Percentiles rank a stretch among this genome's conserved stretches.
Evolutionary conservation across 2,797 vertebrate species (phyloP).

Genomic region (Heliangelus exortis): DNA sequence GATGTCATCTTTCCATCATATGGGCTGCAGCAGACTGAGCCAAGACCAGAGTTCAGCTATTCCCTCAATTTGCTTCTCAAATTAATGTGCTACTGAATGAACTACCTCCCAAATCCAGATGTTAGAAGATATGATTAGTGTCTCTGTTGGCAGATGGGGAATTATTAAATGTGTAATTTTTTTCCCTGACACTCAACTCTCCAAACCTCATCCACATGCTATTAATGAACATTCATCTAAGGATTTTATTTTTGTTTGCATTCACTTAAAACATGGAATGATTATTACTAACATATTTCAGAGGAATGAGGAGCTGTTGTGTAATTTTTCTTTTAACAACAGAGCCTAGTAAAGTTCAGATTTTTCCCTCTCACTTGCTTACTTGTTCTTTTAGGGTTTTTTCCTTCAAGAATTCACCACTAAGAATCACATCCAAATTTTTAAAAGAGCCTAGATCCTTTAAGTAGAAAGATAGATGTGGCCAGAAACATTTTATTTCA

Average conservation of each 20-base stretch:
- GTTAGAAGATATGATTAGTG: slow-evolving; percentile 48
- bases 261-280: slow-evolving; percentile 33
- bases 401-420: not conserved
- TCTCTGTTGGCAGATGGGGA: slow-evolving; percentile 18
- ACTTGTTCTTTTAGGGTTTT: not conserved
- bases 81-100: slow-evolving; percentile 27
- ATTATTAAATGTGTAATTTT: slow-evolving; percentile 41
- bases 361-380: not conserved
- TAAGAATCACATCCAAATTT: not conserved
- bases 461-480: not conserved
- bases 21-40: not conserved
- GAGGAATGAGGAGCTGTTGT: not conserved
- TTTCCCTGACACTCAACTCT: not conserved
- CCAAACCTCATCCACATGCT: slow-evolving; percentile 57
- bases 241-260: not conserved
- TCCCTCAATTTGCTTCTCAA: slow-evolving; percentile 39
- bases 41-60: slow-evolving; percentile 21
- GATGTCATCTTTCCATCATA: slow-evolving; percentile 40
- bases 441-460: not conserved
- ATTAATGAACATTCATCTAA: slow-evolving; percentile 45
- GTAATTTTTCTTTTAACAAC: not conserved
- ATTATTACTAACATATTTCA: slow-evolving; percentile 58
- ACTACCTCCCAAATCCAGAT: slow-evolving; percentile 28
- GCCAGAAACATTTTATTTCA: not conserved
- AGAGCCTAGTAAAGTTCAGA: not conserved